Base-by-base conservation (phyloP, 2,797 vertebrate species). In the Pseudomugil gertrudae region DNA sequence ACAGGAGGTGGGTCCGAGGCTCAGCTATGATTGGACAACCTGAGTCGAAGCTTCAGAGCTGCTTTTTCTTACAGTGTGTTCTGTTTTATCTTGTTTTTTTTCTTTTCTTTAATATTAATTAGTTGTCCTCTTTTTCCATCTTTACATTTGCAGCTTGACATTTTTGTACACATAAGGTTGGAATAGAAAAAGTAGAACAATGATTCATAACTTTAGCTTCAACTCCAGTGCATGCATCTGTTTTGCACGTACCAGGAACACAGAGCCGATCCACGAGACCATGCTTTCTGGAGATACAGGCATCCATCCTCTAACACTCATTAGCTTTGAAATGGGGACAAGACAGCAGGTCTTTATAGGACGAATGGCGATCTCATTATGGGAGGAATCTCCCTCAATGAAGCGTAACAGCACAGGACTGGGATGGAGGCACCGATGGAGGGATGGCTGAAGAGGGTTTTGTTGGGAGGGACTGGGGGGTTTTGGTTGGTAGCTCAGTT, bases 321-420 rank as follows among this genome's bases (percentile, higher is more conserved):
- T 90, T 89, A 78, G 66, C 54, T 69, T 74, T 47, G 76, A 85
- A 88, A 88, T 50, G 79, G 69, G 87, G 87, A 69, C 57, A 45
- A 58, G 61, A 30, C 5, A 13, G 19, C 52, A 17, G 47, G 65
- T n/a, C 26, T 57, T 67, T 75, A 69, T 69, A 69, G 66, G 76
- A 76, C 7, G 15, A 66, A 38, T 17, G 38, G 45, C 11, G 14
- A 60, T 64, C 84, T 88, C 86, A 88, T 92, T 89, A 90, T 61
- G 55, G 32, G 54, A 69, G 23, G 61, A 80, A 83, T 71, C 56
- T 57, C 59, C 67, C 69, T 63, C 52, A 63, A 45, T 83, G 69
- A 75, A 89, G 85, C 74, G 58, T 70, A 78, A 85, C 74, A 50
- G 74, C 78, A 70, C 76, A 62, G 78, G 54, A n/a, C 74, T 54